phyloP scores from a whole-genome alignment of 1,140 invertebrate genomes.

The Drosophila pachea region DNA sequence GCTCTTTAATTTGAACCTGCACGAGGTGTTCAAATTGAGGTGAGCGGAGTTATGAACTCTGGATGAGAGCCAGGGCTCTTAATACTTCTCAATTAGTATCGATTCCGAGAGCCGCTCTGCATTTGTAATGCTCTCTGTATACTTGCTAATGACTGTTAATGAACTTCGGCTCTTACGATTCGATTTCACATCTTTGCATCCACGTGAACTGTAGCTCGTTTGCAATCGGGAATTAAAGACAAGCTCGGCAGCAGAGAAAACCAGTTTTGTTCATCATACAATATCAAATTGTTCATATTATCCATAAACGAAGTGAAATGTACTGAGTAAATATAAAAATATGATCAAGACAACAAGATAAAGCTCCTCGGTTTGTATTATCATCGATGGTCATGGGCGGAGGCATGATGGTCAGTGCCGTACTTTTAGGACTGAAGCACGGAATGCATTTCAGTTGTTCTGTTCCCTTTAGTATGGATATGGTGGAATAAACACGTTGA shows the following conservation, averaged over 20 bases:
- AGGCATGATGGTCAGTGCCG: too few relatives aligned
- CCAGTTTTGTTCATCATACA: slow-evolving; percentile 8
- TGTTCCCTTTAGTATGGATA: too few relatives aligned
- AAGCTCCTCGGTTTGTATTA: too few relatives aligned
- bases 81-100: slow-evolving; percentile 15
- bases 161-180: slow-evolving; percentile 14
- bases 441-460: too few relatives aligned
- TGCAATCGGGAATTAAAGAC: slow-evolving; percentile 4
- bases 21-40: background rate
- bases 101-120: slow-evolving; percentile 4
- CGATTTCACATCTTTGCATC: slow-evolving; percentile 10
- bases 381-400: too few relatives aligned
- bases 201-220: slow-evolving; percentile 53
- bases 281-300: slow-evolving; percentile 1
- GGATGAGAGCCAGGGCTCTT: background rate
- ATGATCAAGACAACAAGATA: too few relatives aligned
- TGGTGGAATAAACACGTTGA: too few relatives aligned
- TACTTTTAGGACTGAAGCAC: too few relatives aligned
- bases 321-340: too few relatives aligned
- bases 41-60: background rate
- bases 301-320: too few relatives aligned
- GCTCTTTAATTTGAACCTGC: too few relatives aligned
- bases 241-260: slow-evolving; percentile 16
- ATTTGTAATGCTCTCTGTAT: slow-evolving; percentile 15
- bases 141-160: slow-evolving; percentile 28